These are phyloP conservation scores for Bombus polaris DNA, from an alignment of 1,140 invertebrate species.

Conservation along the genomic window DNA sequence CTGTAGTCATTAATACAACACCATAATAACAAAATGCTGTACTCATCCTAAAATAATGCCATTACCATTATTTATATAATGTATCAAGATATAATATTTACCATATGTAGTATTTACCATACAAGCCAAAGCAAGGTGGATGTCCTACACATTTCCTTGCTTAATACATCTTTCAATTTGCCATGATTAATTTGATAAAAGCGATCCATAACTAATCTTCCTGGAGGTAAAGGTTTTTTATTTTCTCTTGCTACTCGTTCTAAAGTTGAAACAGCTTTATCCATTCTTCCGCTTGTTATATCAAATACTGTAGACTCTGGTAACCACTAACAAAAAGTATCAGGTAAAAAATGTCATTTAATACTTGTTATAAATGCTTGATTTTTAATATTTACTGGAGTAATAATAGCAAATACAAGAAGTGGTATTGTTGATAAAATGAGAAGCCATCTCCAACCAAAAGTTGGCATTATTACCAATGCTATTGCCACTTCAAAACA, in stretches of 20 bases:
- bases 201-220: constrained; percentile 92
- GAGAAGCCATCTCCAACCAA: constrained; percentile 96
- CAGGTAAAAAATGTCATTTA: not conserved
- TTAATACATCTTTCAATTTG: constrained; percentile 89
- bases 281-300: constrained; percentile 91
- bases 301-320: constrained; percentile 96
- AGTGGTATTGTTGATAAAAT: constrained; percentile 94
- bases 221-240: constrained; percentile 93
- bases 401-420: constrained; percentile 91
- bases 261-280: constrained; percentile 93
- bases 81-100: not conserved
- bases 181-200: constrained; percentile 86
- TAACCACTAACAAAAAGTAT: constrained; percentile 88
- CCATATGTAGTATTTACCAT: constrained; percentile 85
- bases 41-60: constrained; percentile 87
- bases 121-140: constrained; percentile 96
- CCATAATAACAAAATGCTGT: constrained; percentile 99
- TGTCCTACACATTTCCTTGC: constrained; percentile 90
- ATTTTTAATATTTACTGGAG: constrained; percentile 85
- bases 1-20: constrained; percentile 96
- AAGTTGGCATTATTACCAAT: constrained; percentile 94
- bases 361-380: not conserved
- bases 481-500: constrained; percentile 96
- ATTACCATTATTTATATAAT: not conserved
- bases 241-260: constrained; percentile 94